Percentiles rank a stretch among this genome's conserved stretches.
phyloP scores from a whole-genome alignment of 2,113 vertebrate genomes.

The Apteryx mantelli region DNA sequence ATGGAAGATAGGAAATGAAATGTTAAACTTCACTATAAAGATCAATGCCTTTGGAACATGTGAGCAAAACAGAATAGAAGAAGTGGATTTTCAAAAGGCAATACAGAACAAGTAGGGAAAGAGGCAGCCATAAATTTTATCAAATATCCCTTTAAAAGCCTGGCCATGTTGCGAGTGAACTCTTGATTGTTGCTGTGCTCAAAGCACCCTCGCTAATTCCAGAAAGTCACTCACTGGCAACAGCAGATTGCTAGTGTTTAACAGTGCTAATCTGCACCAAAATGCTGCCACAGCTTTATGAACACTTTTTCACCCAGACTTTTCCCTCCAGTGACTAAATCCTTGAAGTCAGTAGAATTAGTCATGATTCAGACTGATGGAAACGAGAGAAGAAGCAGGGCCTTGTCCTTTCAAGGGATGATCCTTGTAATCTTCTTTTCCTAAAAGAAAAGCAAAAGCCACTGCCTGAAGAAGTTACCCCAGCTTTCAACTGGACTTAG shows the following conservation, averaged over 20 bases:
- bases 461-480: not conserved
- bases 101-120: not conserved
- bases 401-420: not conserved
- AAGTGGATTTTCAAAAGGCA: conserved; percentile 27
- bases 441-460: not conserved
- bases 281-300: conserved; percentile 25
- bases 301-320: conserved; percentile 42
- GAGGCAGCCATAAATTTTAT: not conserved
- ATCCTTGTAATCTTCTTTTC: conserved; percentile 22
- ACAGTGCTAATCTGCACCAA: conserved; percentile 5
- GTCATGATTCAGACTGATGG: not conserved
- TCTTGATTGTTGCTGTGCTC: not conserved
- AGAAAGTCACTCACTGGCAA: not conserved
- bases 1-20: conserved; percentile 69
- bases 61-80: conserved; percentile 10
- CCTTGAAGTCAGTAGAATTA: conserved; percentile 48
- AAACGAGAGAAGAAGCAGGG: not conserved
- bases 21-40: conserved; percentile 58
- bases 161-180: not conserved
- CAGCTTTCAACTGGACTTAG: not conserved
- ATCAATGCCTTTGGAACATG: conserved; percentile 48
- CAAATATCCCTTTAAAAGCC: conserved; percentile 4
- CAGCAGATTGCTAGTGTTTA: conserved; percentile 1
- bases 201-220: not conserved
- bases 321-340: not conserved